A percentile compares a stretch with the other conserved stretches of the same genome.
These are phyloP conservation scores for Hiodon tergisus DNA, from an alignment of 2,113 vertebrate genomes.

Conservation along the genomic window DNA sequence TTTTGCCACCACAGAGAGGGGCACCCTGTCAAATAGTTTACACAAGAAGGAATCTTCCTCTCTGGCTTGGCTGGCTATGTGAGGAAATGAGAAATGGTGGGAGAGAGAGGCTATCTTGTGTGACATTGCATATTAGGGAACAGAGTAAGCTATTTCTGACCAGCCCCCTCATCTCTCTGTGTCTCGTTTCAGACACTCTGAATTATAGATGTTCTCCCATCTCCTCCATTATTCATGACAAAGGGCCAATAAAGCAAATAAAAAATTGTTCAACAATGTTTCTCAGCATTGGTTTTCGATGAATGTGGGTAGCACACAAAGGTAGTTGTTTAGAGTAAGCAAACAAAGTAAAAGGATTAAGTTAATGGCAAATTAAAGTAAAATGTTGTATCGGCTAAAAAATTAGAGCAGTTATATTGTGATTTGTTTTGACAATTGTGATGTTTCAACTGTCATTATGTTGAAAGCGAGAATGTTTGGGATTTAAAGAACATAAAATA, in stretches of 20 bases:
- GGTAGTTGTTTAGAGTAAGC: background rate
- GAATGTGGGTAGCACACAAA: background rate
- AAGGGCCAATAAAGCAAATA: conserved; percentile 16
- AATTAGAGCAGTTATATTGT: background rate
- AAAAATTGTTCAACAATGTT: conserved; percentile 24
- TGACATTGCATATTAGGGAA: background rate
- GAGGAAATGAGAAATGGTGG: background rate
- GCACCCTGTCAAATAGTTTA: conserved; percentile 4
- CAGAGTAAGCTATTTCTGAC: conserved; percentile 4
- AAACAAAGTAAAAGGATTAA: background rate
- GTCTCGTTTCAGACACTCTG: conserved; percentile 33
- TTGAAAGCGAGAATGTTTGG: background rate
- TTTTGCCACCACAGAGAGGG: conserved; percentile 16
- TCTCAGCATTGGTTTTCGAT: background rate
- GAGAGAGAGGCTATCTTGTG: background rate
- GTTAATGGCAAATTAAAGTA: background rate
- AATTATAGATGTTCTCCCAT: conserved; percentile 32
- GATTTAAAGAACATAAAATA: background rate
- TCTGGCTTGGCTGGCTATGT: background rate
- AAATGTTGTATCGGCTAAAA: too few relatives aligned
- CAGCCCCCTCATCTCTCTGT: background rate
- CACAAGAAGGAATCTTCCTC: conserved; percentile 1
- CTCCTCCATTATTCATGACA: conserved; percentile 39
- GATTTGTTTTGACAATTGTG: background rate
- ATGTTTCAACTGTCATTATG: background rate